phyloP scores from a whole-genome alignment of 2,888 invertebrate species.

The Sphecodes monilicornis region DNA sequence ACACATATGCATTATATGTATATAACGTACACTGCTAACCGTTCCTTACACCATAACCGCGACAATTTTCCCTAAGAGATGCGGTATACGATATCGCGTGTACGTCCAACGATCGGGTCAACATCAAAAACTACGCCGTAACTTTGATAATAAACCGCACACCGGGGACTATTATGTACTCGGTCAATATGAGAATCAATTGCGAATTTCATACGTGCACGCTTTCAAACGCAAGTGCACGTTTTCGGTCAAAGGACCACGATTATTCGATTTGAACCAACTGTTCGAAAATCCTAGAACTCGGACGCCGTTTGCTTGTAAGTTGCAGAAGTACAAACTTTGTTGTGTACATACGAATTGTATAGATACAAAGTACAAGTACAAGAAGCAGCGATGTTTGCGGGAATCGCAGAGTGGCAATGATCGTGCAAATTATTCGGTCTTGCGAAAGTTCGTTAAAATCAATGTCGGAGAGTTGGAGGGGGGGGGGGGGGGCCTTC shows the following conservation, averaged over 20 bases:
- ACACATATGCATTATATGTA: no score
- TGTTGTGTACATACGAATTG: no score
- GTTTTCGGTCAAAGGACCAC: no score
- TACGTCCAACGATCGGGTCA: not conserved
- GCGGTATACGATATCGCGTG: slow-evolving; percentile 33
- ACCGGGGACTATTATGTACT: not conserved
- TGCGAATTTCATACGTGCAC: not conserved
- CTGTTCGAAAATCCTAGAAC: no score
- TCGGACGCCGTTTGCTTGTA: no score
- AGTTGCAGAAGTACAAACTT: no score
- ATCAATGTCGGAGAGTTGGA: not conserved
- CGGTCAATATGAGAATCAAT: not conserved
- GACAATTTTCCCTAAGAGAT: slow-evolving; percentile 5
- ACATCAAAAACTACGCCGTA: slow-evolving; percentile 12
- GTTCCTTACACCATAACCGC: slow-evolving; percentile 55
- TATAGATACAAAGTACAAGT: no score
- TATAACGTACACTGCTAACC: slow-evolving; percentile 33
- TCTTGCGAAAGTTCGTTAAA: not conserved
- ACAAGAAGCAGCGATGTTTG: no score
- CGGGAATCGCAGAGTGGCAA: no score
- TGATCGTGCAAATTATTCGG: not conserved
- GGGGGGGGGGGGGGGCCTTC: not conserved
- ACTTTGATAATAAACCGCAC: slow-evolving; percentile 11
- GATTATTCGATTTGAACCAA: no score
- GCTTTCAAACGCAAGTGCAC: not conserved